Evolutionary conservation across 2,888 invertebrate species (phyloP).

Genomic region (Tetramorium bicarinatum): DNA sequence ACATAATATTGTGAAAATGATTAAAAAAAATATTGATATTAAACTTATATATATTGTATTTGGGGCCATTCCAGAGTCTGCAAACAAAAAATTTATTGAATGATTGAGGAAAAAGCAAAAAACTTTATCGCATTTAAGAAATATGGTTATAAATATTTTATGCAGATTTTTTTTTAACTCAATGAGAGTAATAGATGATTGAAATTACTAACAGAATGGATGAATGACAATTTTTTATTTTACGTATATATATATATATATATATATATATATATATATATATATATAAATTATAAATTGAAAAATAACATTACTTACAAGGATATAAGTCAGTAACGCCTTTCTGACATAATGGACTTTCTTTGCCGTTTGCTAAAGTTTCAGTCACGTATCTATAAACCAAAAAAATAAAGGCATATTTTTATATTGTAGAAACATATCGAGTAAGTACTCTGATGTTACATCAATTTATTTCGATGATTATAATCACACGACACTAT

Average conservation of each 20-base stretch:
- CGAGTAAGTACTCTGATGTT: not conserved
- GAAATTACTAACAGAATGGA: not conserved
- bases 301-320: not conserved
- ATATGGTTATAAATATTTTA: not conserved
- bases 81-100: constrained; percentile 6
- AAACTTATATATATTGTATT: too few species aligned
- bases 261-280: too few species aligned
- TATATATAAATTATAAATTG: not conserved
- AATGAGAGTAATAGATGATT: not conserved
- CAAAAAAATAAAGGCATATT: not conserved
- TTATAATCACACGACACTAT: not conserved
- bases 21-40: too few species aligned
- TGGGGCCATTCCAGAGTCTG: not conserved
- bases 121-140: not conserved
- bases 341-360: too few species aligned
- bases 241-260: too few species aligned
- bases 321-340: too few species aligned
- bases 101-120: not conserved
- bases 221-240: not conserved
- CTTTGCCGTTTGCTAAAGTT: not conserved
- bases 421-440: not conserved
- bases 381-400: not conserved
- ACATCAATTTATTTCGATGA: not conserved
- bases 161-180: not conserved
- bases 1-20: too few species aligned